These are phyloP conservation scores for Botia almorhae DNA, from an alignment of 2,797 vertebrate species.

Conservation along the genomic window DNA sequence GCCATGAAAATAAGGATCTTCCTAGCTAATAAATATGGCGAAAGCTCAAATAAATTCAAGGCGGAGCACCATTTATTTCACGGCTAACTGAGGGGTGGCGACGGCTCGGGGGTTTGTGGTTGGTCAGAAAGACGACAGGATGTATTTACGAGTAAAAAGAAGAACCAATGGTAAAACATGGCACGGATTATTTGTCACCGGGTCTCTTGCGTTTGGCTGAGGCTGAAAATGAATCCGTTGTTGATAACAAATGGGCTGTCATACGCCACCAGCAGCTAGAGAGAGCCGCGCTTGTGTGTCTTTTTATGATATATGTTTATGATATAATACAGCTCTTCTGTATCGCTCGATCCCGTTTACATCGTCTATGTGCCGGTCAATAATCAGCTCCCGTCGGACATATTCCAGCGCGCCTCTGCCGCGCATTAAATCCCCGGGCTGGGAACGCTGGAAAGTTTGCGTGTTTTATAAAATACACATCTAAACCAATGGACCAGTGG, in stretches of 20 bases:
- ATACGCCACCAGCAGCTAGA: not conserved
- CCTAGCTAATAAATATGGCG: conserved; percentile 52
- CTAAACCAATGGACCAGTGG: conserved; percentile 56
- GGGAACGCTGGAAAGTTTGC: conserved; percentile 41
- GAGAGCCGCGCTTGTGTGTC: conserved; percentile 15
- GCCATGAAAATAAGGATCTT: conserved; percentile 39
- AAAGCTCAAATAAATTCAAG: conserved; percentile 34
- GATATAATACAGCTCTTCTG: conserved; percentile 35
- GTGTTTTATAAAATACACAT: conserved; percentile 67
- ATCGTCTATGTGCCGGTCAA: conserved; percentile 48
- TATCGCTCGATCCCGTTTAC: conserved; percentile 54
- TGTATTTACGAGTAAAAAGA: conserved; percentile 42
- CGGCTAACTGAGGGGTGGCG: not conserved
- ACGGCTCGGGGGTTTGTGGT: conserved; percentile 19
- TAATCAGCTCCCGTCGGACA: conserved; percentile 52
- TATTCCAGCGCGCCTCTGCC: conserved; percentile 47
- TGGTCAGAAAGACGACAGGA: not conserved
- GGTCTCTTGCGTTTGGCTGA: conserved; percentile 49
- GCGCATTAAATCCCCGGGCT: conserved; percentile 43
- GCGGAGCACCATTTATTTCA: conserved; percentile 37
- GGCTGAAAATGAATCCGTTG: conserved; percentile 61
- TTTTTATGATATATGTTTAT: conserved; percentile 49
- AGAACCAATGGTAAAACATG: conserved; percentile 27
- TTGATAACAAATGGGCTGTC: conserved; percentile 56
- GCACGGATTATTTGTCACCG: conserved; percentile 45